Conservation (phyloP, 2,888 invertebrate genomes). For the Zaprionus obscuricornis region DNA sequence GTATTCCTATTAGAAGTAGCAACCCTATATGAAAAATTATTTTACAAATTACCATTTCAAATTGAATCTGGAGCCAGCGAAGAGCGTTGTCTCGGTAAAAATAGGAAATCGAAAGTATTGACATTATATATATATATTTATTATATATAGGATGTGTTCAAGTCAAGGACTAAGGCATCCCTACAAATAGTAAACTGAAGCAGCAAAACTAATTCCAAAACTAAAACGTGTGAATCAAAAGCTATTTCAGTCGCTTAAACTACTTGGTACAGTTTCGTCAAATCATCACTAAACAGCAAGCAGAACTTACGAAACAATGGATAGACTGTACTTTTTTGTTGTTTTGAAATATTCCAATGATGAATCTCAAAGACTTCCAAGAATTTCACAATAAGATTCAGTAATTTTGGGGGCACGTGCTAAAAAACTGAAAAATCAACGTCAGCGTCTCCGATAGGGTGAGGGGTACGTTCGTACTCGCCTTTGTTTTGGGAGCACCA, state of each 20-base stretch:
- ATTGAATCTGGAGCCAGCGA: constrained; percentile 12
- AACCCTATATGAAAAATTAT: constrained; percentile 12
- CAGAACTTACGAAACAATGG: too few relatives aligned
- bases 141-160: too few relatives aligned
- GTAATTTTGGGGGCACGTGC: constrained; percentile 46
- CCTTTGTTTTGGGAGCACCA: constrained; percentile 35
- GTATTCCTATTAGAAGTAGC: constrained; percentile 9
- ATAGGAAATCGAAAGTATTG: neutral
- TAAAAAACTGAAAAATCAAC: constrained; percentile 13
- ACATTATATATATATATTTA: neutral
- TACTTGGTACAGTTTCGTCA: too few relatives aligned
- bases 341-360: too few relatives aligned
- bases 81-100: constrained; percentile 4
- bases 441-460: constrained; percentile 15
- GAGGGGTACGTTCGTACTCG: constrained; percentile 7
- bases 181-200: too few relatives aligned
- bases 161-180: too few relatives aligned
- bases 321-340: too few relatives aligned
- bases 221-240: too few relatives aligned
- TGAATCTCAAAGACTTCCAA: constrained; percentile 20
- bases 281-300: too few relatives aligned
- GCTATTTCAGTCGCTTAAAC: too few relatives aligned
- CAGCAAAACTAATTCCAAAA: too few relatives aligned
- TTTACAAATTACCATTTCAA: constrained; percentile 30
- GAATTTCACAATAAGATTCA: constrained; percentile 26